Base-by-base conservation (phyloP, 35 echinoderm and acorn worm species). In the Amphiura filiformis region DNA sequence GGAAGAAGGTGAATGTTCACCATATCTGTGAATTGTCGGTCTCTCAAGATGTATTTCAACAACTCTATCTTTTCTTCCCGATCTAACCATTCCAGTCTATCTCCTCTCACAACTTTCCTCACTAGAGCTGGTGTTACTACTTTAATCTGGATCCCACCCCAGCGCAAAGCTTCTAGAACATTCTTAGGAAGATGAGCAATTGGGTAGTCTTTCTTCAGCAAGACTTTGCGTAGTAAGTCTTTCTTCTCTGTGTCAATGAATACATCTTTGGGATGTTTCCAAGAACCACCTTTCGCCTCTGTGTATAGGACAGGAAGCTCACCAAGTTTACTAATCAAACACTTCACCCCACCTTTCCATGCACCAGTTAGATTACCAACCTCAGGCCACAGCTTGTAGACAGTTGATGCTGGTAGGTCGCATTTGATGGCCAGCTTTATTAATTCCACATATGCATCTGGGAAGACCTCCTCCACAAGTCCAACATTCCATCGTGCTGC, bases 341-440 rank as follows among this genome's bases (percentile, higher is more conserved):
- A 35, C 30, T 78, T 33, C 26, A 92, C 36, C 30, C 91, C 82
- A 34, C 18, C 33, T 78, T 81, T 83, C 93, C 93, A 99, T 41
- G 92, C 44, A 32, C 40, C 39, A 23, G 76, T 41, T 1, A 89
- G 52, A 34, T 65, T 76, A 0, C 37, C 26, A 1, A 56, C 52
- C 3, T 84, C 61, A 64, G 96, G 96, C 90, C 93, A 93, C 11
- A 90, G 83, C 0, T 65, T 82, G 82, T 99, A 99, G 0, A 99
- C 81, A 40, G 41, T 76, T 35, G 75, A 75, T 7, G 89, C 76
- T 0, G 76, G 35, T 39, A 86, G 31, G 31, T 76, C 30, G 9
- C 30, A 14, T 13, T 79, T 37, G 0, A 95, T 91, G 11, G 89
- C 35, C 38, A 42, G n/a, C 1, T 87, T 23, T 36, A 97, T 88